Evolutionary conservation across 2,113 vertebrate genomes (phyloP).

Genomic region (Smithornis capensis): DNA sequence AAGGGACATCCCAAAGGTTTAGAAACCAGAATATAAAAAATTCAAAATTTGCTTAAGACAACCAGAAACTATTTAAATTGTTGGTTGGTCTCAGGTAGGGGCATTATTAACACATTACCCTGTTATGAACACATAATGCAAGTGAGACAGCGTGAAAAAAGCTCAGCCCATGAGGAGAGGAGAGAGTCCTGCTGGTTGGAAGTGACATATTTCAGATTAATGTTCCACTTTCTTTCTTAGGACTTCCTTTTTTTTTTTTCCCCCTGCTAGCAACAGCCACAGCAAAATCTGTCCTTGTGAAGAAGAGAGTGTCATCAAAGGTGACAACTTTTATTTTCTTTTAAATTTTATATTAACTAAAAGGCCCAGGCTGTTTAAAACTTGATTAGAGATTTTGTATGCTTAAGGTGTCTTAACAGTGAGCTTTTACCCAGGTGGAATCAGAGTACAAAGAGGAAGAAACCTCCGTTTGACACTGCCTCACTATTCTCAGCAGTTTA

Average conservation of each 20-base stretch:
- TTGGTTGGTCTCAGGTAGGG: not conserved
- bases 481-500: not conserved
- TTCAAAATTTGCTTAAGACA: not conserved
- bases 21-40: not conserved
- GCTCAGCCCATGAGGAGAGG: not conserved
- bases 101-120: not conserved
- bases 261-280: not conserved
- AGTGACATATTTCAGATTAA: not conserved
- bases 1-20: not conserved
- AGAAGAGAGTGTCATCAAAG: not conserved
- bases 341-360: not conserved
- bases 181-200: not conserved
- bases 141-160: not conserved
- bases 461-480: not conserved
- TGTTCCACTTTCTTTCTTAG: not conserved
- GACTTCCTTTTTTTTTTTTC: not conserved
- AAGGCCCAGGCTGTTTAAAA: not conserved
- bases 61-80: not conserved
- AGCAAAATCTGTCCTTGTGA: not conserved
- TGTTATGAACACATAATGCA: not conserved
- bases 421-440: not conserved
- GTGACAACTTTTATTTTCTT: not conserved
- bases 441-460: constrained; percentile 7
- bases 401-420: not conserved
- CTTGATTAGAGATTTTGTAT: not conserved